A percentile compares a stretch with the other conserved stretches of the same genome.
These are phyloP conservation scores for Syngnathus scovelli DNA, from an alignment of 2,113 vertebrate genomes.

Conservation along the genomic window DNA sequence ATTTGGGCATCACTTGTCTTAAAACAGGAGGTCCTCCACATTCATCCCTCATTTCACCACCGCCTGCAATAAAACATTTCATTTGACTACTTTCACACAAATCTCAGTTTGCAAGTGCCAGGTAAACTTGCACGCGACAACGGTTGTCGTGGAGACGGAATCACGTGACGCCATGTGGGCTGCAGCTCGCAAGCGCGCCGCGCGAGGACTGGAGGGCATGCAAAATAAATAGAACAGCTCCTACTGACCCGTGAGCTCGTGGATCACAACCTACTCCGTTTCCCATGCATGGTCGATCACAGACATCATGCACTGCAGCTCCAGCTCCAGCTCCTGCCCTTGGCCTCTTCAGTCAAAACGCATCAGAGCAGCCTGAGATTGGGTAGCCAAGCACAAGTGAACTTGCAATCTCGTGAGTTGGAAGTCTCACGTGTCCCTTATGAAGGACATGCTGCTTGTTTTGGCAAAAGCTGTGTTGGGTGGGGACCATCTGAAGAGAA, in stretches of 20 bases:
- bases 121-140: constrained; percentile 14
- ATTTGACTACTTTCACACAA: constrained; percentile 1
- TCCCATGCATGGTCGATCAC: constrained; percentile 44
- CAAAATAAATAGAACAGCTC: too few species aligned
- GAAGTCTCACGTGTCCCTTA: constrained; percentile 46
- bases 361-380: constrained; percentile 43
- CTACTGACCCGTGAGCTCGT: constrained; percentile 34
- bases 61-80: neutral
- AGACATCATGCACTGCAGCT: constrained; percentile 40
- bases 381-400: constrained; percentile 46
- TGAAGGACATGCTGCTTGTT: constrained; percentile 23
- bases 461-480: constrained; percentile 16
- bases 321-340: constrained; percentile 22
- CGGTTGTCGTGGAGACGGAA: constrained; percentile 50
- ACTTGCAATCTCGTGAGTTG: constrained; percentile 40
- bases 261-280: constrained; percentile 38
- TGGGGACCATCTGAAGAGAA: neutral
- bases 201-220: neutral
- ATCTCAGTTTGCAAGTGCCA: constrained; percentile 38
- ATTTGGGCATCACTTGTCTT: neutral
- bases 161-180: neutral
- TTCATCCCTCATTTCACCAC: neutral
- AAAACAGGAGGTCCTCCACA: neutral
- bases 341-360: constrained; percentile 38
- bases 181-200: neutral